Evolutionary conservation across 2,888 invertebrate genomes (phyloP).

Genomic region (Ornithoptera priamus): DNA sequence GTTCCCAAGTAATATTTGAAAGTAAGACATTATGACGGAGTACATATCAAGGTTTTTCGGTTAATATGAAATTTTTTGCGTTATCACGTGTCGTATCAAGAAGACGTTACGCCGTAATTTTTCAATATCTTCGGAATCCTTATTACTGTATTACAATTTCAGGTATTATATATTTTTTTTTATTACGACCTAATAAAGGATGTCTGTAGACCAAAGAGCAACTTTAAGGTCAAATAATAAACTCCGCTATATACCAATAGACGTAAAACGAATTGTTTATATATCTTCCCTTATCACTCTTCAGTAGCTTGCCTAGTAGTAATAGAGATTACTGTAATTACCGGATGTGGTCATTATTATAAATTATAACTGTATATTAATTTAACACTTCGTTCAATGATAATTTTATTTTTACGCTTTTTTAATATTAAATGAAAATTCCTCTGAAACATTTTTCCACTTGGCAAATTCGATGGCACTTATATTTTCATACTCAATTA

Average conservation of each 20-base stretch:
- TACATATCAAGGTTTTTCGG: not conserved
- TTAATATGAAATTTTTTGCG: constrained; percentile 9
- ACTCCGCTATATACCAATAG: too few species aligned
- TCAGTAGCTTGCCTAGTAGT: too few species aligned
- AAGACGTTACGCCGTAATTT: not conserved
- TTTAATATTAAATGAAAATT: constrained; percentile 3
- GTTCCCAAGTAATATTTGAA: constrained; percentile 13
- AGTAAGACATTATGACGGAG: not conserved
- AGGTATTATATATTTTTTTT: too few species aligned
- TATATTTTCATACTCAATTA: constrained; percentile 25
- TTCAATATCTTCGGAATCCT: constrained; percentile 6
- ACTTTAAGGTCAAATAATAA: too few species aligned
- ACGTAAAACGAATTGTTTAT: too few species aligned
- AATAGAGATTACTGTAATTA: too few species aligned
- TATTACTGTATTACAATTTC: not conserved
- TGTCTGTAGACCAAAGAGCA: too few species aligned
- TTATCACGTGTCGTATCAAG: constrained; percentile 14
- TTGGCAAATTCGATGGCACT: constrained; percentile 20
- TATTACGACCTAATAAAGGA: too few species aligned
- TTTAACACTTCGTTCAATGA: not conserved
- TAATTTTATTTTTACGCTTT: not conserved
- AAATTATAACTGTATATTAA: not conserved
- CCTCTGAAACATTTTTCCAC: constrained; percentile 15
- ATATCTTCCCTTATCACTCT: too few species aligned
- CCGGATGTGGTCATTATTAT: too few species aligned